Evolutionary conservation across 2,888 invertebrate species (phyloP).

Genomic region (Scotopteryx bipunctaria): DNA sequence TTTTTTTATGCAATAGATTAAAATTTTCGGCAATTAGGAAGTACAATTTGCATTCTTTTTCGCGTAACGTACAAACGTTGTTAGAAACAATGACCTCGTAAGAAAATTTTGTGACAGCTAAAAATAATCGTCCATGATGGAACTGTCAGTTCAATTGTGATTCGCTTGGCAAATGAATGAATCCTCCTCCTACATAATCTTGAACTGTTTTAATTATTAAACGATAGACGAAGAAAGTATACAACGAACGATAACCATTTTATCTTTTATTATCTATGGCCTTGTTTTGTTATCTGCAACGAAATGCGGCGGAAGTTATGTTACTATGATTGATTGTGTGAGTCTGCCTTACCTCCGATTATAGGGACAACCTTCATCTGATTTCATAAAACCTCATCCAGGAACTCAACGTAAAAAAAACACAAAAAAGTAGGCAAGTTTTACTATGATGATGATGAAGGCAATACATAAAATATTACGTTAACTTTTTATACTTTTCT

Average conservation of each 20-base stretch:
- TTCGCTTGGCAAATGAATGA: conserved; percentile 33
- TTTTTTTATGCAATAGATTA: no score
- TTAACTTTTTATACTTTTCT: no score
- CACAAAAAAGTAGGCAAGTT: no score
- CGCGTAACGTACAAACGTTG: conserved; percentile 20
- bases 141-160: conserved; percentile 32
- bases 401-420: no score
- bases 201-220: conserved; percentile 60
- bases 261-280: conserved; percentile 58
- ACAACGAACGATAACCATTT: conserved; percentile 66
- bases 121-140: conserved; percentile 50
- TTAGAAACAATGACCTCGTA: conserved; percentile 51
- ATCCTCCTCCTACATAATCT: conserved; percentile 27
- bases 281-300: conserved; percentile 63
- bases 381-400: no score
- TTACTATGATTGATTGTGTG: conserved; percentile 42
- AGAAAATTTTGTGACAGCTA: conserved; percentile 46
- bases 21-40: no score
- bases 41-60: neutral
- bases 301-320: conserved; percentile 59
- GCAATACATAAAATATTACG: no score
- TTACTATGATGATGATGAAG: no score
- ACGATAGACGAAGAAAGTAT: conserved; percentile 64
- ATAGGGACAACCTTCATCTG: no score
- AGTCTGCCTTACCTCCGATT: conserved; percentile 11